These are phyloP conservation scores for Heliconius aoede DNA, from an alignment of 2,888 invertebrate species.

Conservation along the genomic window DNA sequence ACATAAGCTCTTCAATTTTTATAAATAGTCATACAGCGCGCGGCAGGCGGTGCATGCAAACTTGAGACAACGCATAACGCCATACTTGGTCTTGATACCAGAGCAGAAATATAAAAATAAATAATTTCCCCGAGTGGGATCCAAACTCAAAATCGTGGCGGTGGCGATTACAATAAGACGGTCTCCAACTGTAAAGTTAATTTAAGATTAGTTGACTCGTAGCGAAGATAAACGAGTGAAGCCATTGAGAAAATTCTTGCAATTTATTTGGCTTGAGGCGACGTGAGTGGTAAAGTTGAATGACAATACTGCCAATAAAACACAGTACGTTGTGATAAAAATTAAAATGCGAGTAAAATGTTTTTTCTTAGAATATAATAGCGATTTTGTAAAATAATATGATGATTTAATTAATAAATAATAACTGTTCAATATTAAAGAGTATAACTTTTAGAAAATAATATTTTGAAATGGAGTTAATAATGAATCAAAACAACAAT, in stretches of 20 bases:
- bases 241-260: conserved; percentile 20
- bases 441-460: no score
- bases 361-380: neutral
- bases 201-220: neutral
- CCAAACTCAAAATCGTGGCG: neutral
- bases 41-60: no score
- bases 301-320: conserved; percentile 24
- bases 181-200: neutral
- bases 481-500: no score
- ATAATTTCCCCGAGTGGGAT: neutral
- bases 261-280: conserved; percentile 22
- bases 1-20: no score
- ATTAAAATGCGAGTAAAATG: conserved; percentile 16
- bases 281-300: conserved; percentile 9
- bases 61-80: neutral
- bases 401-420: neutral
- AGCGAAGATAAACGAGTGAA: conserved; percentile 25
- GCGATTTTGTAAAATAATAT: neutral
- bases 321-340: neutral
- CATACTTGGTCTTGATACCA: neutral
- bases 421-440: neutral
- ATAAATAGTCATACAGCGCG: no score
- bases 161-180: neutral
- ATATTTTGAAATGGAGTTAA: no score
- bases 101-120: neutral